These are phyloP conservation scores for Leucophenga varia DNA, from an alignment of 1,140 invertebrate species.

Conservation along the genomic window DNA sequence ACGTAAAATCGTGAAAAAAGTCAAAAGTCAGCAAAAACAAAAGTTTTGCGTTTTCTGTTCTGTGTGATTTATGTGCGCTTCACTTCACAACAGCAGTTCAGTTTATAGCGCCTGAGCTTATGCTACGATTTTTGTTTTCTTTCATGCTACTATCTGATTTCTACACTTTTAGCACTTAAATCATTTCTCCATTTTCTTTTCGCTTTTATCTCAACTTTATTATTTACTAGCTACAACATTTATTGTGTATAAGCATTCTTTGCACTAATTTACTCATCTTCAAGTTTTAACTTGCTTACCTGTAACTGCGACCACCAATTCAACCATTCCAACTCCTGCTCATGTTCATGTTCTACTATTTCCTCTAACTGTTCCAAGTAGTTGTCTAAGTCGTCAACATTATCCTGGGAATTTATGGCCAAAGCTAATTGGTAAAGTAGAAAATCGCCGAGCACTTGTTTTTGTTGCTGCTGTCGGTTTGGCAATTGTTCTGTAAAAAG, in stretches of 20 bases:
- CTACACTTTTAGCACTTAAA: too few species aligned
- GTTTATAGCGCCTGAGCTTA: too few species aligned
- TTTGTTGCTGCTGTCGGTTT: too few species aligned
- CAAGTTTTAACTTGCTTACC: constrained; percentile 21
- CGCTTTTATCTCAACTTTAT: too few species aligned
- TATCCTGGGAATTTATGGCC: constrained; percentile 37
- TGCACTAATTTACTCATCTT: background rate
- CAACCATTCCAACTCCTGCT: constrained; percentile 1
- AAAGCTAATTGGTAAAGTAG: constrained; percentile 45
- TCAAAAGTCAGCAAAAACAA: background rate
- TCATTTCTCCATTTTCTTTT: too few species aligned
- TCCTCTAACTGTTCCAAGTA: constrained; percentile 18
- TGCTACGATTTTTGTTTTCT: too few species aligned
- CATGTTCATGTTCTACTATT: constrained; percentile 14
- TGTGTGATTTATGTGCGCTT: constrained; percentile 40
- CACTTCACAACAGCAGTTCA: too few species aligned
- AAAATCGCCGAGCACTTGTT: constrained; percentile 40
- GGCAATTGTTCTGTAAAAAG: too few species aligned
- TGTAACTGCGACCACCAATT: constrained; percentile 33
- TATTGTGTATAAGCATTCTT: background rate
- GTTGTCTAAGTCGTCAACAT: constrained; percentile 5
- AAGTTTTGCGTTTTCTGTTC: constrained; percentile 1
- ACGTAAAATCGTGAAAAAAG: constrained; percentile 16
- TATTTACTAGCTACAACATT: too few species aligned
- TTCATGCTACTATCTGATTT: too few species aligned